phyloP scores from a whole-genome alignment of 2,888 invertebrate species.

The Aphodius sticticus region DNA sequence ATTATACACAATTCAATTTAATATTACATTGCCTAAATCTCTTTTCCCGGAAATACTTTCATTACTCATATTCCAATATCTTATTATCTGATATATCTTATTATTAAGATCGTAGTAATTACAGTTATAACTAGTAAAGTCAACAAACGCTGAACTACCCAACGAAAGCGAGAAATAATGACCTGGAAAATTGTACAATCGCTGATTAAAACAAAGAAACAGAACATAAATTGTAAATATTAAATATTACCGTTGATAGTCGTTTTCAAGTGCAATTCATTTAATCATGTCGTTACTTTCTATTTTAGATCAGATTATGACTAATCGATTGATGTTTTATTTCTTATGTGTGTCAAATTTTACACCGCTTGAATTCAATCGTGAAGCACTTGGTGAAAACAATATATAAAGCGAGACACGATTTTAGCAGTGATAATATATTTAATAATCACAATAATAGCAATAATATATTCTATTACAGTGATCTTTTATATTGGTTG shows the following conservation, averaged over 20 bases:
- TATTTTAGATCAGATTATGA: background rate
- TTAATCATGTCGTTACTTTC: background rate
- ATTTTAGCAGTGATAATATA: background rate
- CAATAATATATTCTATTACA: background rate
- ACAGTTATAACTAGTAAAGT: background rate
- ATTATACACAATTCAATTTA: background rate
- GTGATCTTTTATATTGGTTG: background rate
- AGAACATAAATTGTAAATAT: background rate
- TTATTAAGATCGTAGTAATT: background rate
- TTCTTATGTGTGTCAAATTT: background rate
- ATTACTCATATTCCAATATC: background rate
- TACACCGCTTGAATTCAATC: background rate
- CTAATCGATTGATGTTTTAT: background rate
- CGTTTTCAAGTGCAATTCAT: background rate
- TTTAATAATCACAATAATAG: background rate
- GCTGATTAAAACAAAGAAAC: background rate
- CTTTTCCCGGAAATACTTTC: background rate
- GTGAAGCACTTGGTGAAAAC: background rate
- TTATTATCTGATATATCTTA: background rate
- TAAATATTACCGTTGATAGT: background rate
- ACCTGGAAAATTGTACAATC: background rate
- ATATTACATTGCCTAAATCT: background rate
- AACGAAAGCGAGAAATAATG: background rate
- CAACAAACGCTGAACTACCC: background rate
- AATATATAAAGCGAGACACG: background rate